Conservation (phyloP, 2,113 vertebrate species). For the Orthochromis indermauri region DNA sequence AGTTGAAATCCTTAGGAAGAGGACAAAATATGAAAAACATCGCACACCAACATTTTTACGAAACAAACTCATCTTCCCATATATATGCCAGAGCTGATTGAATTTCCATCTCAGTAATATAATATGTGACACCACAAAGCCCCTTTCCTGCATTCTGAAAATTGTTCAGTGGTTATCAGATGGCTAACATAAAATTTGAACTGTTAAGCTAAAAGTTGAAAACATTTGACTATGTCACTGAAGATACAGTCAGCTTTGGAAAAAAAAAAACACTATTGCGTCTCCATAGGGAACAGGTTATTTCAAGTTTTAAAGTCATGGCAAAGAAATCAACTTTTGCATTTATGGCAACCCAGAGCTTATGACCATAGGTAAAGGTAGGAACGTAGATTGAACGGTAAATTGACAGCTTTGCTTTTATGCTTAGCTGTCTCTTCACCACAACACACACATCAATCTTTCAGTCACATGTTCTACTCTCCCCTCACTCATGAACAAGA, state of each 20-base stretch:
- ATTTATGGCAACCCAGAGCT: background rate
- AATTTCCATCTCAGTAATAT: background rate
- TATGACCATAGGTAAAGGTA: background rate
- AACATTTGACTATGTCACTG: background rate
- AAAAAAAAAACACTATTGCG: background rate
- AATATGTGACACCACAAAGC: background rate
- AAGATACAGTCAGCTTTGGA: background rate
- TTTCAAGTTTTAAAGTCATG: background rate
- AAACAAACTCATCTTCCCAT: background rate
- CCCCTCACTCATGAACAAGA: background rate
- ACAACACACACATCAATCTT: background rate
- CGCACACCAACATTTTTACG: background rate
- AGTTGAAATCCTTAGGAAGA: background rate
- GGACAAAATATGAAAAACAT: background rate
- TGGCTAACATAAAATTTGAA: background rate
- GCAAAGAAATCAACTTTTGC: background rate
- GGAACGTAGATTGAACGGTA: background rate
- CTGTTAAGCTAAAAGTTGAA: background rate
- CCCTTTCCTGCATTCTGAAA: background rate
- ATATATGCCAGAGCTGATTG: background rate
- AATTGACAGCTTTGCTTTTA: background rate
- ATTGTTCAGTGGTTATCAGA: background rate
- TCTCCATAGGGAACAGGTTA: background rate
- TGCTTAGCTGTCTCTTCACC: background rate
- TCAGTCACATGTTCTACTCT: background rate